A percentile compares a stretch with the other conserved stretches of the same genome.
phyloP scores from a whole-genome alignment of 2,113 vertebrate species.

The Meriones unguiculatus region DNA sequence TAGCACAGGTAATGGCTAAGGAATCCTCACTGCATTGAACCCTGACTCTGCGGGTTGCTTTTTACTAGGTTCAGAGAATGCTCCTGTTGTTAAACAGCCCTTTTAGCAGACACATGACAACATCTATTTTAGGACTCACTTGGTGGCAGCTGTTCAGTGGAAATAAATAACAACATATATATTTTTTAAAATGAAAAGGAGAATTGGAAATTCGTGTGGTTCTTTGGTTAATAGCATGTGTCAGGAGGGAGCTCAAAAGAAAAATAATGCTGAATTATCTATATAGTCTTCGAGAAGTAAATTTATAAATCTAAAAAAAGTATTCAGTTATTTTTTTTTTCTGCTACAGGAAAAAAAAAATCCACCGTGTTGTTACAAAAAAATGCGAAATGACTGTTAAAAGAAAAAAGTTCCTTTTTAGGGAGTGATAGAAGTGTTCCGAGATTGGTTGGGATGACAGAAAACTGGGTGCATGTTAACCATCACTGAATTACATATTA shows the following conservation, averaged over 20 bases:
- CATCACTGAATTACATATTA: background rate
- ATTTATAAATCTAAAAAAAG: conserved; percentile 1
- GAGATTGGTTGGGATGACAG: background rate
- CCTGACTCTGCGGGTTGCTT: conserved; percentile 66
- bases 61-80: conserved; percentile 59
- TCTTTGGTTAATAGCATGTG: conserved; percentile 26
- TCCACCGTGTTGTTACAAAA: background rate
- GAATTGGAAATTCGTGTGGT: conserved; percentile 35
- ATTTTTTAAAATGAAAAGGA: conserved; percentile 64
- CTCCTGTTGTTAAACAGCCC: conserved; percentile 73
- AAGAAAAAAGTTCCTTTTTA: background rate
- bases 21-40: conserved; percentile 61
- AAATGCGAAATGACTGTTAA: background rate
- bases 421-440: background rate
- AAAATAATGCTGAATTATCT: conserved; percentile 27
- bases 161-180: conserved; percentile 68
- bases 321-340: background rate
- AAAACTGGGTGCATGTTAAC: background rate
- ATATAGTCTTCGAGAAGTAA: background rate
- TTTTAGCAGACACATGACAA: conserved; percentile 73
- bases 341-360: background rate
- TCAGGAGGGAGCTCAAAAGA: conserved; percentile 26
- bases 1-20: conserved; percentile 59
- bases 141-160: conserved; percentile 75
- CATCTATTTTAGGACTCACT: conserved; percentile 64